These are phyloP conservation scores for Aleadryas rufinucha DNA, from an alignment of 2,113 vertebrate species.

Conservation along the genomic window DNA sequence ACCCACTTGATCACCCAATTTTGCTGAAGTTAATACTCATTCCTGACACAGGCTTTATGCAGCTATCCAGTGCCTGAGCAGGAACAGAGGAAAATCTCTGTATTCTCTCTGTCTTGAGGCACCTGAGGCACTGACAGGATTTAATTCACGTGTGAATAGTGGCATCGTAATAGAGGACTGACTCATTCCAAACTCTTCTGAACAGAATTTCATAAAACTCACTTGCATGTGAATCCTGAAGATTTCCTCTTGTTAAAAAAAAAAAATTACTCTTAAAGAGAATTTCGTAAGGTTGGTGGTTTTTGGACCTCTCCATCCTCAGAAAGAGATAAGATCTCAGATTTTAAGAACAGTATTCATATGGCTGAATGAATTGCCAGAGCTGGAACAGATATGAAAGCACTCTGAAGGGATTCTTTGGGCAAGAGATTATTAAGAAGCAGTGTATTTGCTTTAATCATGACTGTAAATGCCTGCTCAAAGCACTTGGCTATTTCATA, in stretches of 20 bases:
- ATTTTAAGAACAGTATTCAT: conserved; percentile 12
- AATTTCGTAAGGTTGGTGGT: background rate
- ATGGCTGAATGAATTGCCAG: background rate
- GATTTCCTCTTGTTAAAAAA: background rate
- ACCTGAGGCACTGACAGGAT: background rate
- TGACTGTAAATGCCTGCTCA: background rate
- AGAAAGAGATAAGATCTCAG: background rate
- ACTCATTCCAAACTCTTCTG: conserved; percentile 13
- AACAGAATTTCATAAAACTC: conserved; percentile 45
- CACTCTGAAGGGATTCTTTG: background rate
- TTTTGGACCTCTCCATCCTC: background rate
- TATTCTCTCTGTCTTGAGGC: background rate
- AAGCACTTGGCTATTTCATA: background rate
- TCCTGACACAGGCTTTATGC: background rate
- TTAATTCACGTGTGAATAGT: background rate
- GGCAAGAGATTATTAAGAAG: background rate
- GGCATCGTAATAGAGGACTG: conserved; percentile 13
- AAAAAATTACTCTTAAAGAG: background rate
- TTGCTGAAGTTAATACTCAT: background rate
- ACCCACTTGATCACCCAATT: background rate
- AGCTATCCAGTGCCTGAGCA: background rate
- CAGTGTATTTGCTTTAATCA: background rate
- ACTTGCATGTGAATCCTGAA: background rate
- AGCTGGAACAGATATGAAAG: background rate
- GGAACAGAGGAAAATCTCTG: background rate